Percentiles rank a stretch among this genome's conserved stretches.
Conservation (phyloP, 1,140 invertebrate species). For the Rhagoletis pomonella region DNA sequence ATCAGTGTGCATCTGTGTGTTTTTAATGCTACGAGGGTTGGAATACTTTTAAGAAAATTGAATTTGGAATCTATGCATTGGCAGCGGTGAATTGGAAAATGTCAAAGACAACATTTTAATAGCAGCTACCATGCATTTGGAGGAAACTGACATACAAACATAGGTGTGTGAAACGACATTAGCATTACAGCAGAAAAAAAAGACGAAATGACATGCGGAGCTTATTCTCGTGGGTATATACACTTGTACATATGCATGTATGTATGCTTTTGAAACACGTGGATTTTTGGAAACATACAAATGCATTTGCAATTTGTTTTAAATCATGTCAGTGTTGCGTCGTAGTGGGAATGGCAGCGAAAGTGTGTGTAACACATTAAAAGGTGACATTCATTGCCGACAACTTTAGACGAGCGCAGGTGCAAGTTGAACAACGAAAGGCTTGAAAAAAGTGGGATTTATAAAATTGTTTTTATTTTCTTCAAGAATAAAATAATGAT, state of each 20-base stretch:
- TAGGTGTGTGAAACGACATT: not conserved
- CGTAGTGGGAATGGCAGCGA: not conserved
- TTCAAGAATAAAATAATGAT: too few relatives aligned
- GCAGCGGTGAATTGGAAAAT: constrained; percentile 21
- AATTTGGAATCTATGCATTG: constrained; percentile 53
- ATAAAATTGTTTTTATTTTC: too few relatives aligned
- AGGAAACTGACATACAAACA: not conserved
- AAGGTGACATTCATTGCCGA: not conserved
- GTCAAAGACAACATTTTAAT: constrained; percentile 32
- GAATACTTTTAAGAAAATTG: constrained; percentile 58
- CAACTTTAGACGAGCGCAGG: too few relatives aligned
- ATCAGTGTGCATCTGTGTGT: not conserved
- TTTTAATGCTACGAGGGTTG: not conserved
- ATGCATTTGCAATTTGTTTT: not conserved
- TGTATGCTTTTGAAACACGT: not conserved
- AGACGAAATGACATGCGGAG: not conserved
- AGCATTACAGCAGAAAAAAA: not conserved
- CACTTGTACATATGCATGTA: not conserved
- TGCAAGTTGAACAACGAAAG: too few relatives aligned
- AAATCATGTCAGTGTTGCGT: not conserved
- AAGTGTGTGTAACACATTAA: not conserved
- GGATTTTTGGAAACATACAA: not conserved
- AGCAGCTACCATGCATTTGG: not conserved
- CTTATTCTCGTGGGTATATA: not conserved
- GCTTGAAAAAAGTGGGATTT: too few relatives aligned